Conservation (phyloP, 2,113 vertebrate genomes). For the Scortum barcoo region DNA sequence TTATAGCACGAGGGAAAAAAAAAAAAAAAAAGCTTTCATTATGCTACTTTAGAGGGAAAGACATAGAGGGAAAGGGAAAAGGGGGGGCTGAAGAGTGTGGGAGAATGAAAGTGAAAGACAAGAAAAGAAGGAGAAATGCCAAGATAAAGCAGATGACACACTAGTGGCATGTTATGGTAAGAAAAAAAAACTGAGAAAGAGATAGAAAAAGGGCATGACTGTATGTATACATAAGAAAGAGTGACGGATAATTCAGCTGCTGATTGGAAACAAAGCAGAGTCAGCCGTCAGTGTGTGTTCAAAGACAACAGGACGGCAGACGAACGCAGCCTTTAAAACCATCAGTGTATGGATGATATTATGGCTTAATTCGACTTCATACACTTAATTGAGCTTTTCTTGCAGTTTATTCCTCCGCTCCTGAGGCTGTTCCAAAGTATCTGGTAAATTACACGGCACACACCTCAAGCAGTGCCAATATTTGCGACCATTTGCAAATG, state of each 20-base stretch:
- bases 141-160: constrained; percentile 59
- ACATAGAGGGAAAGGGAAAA: constrained; percentile 29
- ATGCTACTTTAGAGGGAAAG: constrained; percentile 69
- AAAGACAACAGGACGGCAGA: constrained; percentile 15
- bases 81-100: constrained; percentile 43
- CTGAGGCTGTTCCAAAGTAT: constrained; percentile 62
- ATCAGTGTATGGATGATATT: constrained; percentile 34
- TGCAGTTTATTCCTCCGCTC: constrained; percentile 53
- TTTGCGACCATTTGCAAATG: constrained; percentile 75
- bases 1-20: constrained; percentile 67
- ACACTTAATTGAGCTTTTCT: constrained; percentile 66
- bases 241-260: constrained; percentile 29
- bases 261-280: constrained; percentile 36
- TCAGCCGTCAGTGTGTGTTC: constrained; percentile 10
- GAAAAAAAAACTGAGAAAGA: constrained; percentile 2
- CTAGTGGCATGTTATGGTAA: constrained; percentile 47
- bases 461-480: constrained; percentile 73
- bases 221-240: constrained; percentile 5
- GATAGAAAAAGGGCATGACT: background rate
- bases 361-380: constrained; percentile 59
- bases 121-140: constrained; percentile 50
- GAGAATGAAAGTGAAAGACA: constrained; percentile 63
- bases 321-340: constrained; percentile 27
- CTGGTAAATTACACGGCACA: constrained; percentile 69
- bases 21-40: constrained; percentile 74